Evolutionary conservation across 1,140 invertebrate species (phyloP), one percentile per base, ranked within the genome.

Genomic region (Bombus huntii): DNA sequence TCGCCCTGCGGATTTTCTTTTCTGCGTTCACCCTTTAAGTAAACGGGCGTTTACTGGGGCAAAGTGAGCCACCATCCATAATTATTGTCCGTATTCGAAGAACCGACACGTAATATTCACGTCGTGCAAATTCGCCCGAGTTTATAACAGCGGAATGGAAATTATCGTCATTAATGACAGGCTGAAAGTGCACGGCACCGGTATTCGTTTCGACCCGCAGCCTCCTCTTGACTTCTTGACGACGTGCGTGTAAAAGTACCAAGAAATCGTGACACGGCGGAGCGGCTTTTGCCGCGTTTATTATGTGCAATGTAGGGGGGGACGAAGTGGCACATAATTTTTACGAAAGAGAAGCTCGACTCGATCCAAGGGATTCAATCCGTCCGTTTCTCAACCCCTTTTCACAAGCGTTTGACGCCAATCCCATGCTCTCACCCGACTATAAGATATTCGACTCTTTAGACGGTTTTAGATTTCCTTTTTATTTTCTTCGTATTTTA

Each of bases 161-260:
- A 85, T 74, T 62, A 85, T 81, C 70, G 59, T 85, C 59, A 66
- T 85, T 85, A 80, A 78, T 76, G 74, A 78, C 62, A 39, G 68
- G 18, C 76, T 65, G 57, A 42, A 62, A 59, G 37, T 42, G 44
- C 44, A 25, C 72, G 8, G n/a, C 12, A 4, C 28, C 12, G 68
- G 68, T 44, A 83, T 76, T 79, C 82, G 44, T 70, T 53, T n/a
- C 74, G 37, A 83, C 37, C 28, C 34, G 59, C 34, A 47, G 44
- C 15, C 59, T 81, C 44, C 44, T 71, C 34, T 72, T 39, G 28
- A 42, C 72, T 65, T 12, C 80, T 28, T 71, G 37, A 66, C 73
- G 25, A 73, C 42, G 39, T n/a, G 42, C 31, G 71, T 37, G 25
- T 8, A 39, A 53, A 37, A 57, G 65, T 53, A 18, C 47, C 10